These are phyloP conservation scores for Lasioglossum malachurum DNA, from an alignment of 2,888 invertebrate species.

Conservation along the genomic window DNA sequence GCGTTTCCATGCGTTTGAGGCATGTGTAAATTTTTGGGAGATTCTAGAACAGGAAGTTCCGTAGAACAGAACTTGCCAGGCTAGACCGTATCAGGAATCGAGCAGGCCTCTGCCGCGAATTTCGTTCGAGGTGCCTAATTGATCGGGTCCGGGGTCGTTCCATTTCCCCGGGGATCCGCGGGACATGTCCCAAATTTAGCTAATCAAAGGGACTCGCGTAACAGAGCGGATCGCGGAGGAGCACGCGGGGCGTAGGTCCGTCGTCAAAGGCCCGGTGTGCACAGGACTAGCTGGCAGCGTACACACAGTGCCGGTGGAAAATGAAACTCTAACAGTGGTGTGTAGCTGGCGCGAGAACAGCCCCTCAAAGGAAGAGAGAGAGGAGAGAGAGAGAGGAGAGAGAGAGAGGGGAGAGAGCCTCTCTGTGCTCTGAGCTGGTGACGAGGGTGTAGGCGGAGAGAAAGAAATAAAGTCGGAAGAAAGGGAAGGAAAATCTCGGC, in stretches of 20 bases:
- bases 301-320: slow-evolving; percentile 28
- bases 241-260: not conserved
- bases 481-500: slow-evolving; percentile 37
- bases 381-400: not conserved
- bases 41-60: not conserved
- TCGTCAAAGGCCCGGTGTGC: slow-evolving; percentile 29
- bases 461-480: slow-evolving; percentile 42
- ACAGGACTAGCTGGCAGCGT: not conserved
- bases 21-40: not conserved
- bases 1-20: not conserved
- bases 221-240: not conserved
- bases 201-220: not conserved
- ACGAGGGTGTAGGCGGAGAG: slow-evolving; percentile 3
- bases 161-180: not conserved
- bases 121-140: not conserved
- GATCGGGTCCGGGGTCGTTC: not conserved
- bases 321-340: slow-evolving; percentile 43
- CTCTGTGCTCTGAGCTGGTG: not conserved
- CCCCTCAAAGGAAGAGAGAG: slow-evolving; percentile 42
- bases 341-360: slow-evolving; percentile 13
- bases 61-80: too few relatives aligned
- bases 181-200: slow-evolving; percentile 12
- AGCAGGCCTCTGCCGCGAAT: too few relatives aligned
- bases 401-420: not conserved
- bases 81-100: too few relatives aligned